A percentile compares a stretch with the other conserved stretches of the same genome.
phyloP scores from a whole-genome alignment of 2,797 vertebrate genomes.

The Meda fulgida region DNA sequence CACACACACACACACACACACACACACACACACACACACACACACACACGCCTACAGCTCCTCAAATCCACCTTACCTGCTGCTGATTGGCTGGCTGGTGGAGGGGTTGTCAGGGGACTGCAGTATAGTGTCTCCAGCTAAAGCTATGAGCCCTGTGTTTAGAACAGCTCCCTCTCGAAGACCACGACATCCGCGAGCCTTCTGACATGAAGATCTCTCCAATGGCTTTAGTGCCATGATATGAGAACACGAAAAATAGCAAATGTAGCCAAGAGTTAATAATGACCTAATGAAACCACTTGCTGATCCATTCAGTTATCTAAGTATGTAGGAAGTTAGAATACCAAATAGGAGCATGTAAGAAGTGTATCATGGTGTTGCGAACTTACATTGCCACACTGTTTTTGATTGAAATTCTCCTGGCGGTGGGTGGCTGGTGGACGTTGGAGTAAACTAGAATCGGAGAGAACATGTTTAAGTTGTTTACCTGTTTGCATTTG shows the following conservation, averaged over 20 bases:
- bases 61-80: constrained; percentile 65
- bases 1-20: constrained; percentile 38
- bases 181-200: not conserved
- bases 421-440: constrained; percentile 30
- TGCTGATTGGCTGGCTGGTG: constrained; percentile 69
- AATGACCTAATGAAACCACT: constrained; percentile 33
- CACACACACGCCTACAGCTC: constrained; percentile 59
- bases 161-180: constrained; percentile 38
- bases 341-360: constrained; percentile 14
- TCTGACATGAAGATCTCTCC: not conserved
- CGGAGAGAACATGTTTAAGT: constrained; percentile 62
- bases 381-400: constrained; percentile 14
- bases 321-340: not conserved
- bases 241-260: not conserved
- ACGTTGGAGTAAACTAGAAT: constrained; percentile 50
- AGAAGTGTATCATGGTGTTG: constrained; percentile 23
- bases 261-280: constrained; percentile 7
- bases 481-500: constrained; percentile 66
- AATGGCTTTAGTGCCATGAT: constrained; percentile 12
- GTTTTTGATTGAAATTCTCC: constrained; percentile 35
- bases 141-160: constrained; percentile 58
- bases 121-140: constrained; percentile 58
- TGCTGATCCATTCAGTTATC: constrained; percentile 36
- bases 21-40: constrained; percentile 46
- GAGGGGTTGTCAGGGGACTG: constrained; percentile 61